These are phyloP conservation scores for Geotrupes spiniger DNA, from an alignment of 2,888 invertebrate species.

Conservation along the genomic window DNA sequence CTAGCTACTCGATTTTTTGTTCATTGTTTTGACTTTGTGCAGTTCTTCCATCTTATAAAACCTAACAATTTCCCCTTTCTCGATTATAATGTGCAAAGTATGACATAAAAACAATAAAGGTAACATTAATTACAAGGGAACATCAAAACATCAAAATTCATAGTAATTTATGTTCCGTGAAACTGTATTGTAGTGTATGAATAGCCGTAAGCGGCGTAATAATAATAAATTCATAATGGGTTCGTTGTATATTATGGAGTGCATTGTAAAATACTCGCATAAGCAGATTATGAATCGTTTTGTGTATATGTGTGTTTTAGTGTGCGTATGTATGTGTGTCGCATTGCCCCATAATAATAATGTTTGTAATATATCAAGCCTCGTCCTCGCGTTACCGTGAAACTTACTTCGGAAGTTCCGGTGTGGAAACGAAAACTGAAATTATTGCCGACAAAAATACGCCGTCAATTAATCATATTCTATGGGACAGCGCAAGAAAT, in stretches of 20 bases:
- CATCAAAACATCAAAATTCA: no score
- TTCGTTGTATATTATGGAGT: constrained; percentile 20
- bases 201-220: constrained; percentile 18
- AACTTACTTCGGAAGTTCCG: constrained; percentile 47
- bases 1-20: no score
- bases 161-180: no score
- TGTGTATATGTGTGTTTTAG: constrained; percentile 6
- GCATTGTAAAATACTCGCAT: constrained; percentile 18
- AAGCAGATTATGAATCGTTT: constrained; percentile 20
- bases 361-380: constrained; percentile 30
- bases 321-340: constrained; percentile 12
- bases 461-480: constrained; percentile 42
- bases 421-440: constrained; percentile 46
- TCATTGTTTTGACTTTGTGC: no score
- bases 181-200: not conserved
- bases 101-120: no score
- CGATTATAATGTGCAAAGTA: no score
- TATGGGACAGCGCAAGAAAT: constrained; percentile 40
- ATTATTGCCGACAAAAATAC: constrained; percentile 45
- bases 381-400: constrained; percentile 35
- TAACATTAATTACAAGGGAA: no score
- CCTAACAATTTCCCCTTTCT: no score
- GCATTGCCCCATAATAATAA: constrained; percentile 28
- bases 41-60: no score
- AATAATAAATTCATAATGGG: constrained; percentile 16